Base-by-base conservation (phyloP, 2,888 invertebrate genomes). In the Osmoderma eremita region DNA sequence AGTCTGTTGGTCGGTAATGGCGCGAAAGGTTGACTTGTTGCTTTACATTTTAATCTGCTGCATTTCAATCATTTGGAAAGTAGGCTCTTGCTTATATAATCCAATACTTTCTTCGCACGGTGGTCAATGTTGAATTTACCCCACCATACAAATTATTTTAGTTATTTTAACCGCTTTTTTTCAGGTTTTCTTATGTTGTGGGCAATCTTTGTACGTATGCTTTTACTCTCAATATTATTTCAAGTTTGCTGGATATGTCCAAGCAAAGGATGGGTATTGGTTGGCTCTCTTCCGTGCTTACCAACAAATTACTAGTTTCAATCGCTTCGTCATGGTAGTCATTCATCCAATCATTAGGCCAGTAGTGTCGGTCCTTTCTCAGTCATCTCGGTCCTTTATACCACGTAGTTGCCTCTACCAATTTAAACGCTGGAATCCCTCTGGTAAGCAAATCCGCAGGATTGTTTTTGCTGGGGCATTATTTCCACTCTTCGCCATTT, bases 11-110 rank as follows among this genome's bases (percentile, higher is more conserved):
- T n/a, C 15, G 51, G 51, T 4, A 30, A 30, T 24, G 30, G 51
- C 30, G 51, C 51, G 30, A 51, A 24, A 13, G 51, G 51, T 30
- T 51, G 51, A 30, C 30, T 51, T 51, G 5, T 15, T 12, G 51
- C 30, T 36, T 51, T 51, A 13, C 30, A 5, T 8, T 51, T 51
- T 6, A 51, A 8, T 13, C 3, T 30, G 6, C n/a, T n/a, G 13
- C 30, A 51, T 30, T 15, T 51, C 3, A 51, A 13, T 13, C 51
- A 51, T n/a, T 15, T 4, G 24, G 6, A 13, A n/a, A 24, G 3
- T 1, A 50, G 2, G 15, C 6, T 51, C 15, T 51, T 24, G 36
- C 51, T n/a, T 51, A 30, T 3, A 51, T 13, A 24, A 51, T 36
- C n/a, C 30, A 51, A 13, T 51, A 36, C 2, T 3, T 12, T 10